Percentiles rank a stretch among this genome's conserved stretches.
Conservation (phyloP, 2,888 invertebrate species). For the Idaea biselata region DNA sequence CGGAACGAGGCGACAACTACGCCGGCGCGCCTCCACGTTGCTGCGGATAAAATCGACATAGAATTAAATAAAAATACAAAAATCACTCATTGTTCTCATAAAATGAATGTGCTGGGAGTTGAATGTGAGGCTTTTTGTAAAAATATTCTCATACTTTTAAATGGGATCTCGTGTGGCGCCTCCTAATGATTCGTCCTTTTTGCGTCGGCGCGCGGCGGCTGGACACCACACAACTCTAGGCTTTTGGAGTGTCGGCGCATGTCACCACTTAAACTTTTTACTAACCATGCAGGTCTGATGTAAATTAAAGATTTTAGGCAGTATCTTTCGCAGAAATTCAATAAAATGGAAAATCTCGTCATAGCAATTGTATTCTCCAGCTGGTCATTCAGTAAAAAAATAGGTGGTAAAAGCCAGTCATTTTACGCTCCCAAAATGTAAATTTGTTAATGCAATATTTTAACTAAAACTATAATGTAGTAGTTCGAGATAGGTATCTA, state of each 20-base stretch:
- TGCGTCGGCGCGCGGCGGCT: constrained; percentile 64
- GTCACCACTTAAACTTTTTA: constrained; percentile 69
- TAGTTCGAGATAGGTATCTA: no score
- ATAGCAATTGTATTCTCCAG: not conserved
- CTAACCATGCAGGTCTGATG: constrained; percentile 64
- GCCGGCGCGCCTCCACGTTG: constrained; percentile 67
- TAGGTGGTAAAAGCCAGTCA: no score
- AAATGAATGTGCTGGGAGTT: constrained; percentile 80
- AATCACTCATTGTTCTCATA: constrained; percentile 81
- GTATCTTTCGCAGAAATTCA: constrained; percentile 60
- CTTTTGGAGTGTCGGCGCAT: constrained; percentile 75
- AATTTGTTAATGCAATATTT: no score
- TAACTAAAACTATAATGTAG: no score
- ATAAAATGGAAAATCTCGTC: constrained; percentile 6
- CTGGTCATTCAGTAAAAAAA: not conserved
- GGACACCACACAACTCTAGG: constrained; percentile 62
- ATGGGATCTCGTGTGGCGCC: constrained; percentile 80
- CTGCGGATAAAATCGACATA: constrained; percentile 79
- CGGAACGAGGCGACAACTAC: constrained; percentile 74
- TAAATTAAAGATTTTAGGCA: constrained; percentile 76
- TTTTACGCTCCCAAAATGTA: no score
- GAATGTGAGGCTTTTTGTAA: constrained; percentile 79
- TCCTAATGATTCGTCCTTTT: constrained; percentile 79
- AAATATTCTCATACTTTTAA: constrained; percentile 81
- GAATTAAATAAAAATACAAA: constrained; percentile 80